Base-by-base conservation (phyloP, 2,888 invertebrate genomes). In the Hermodice carunculata region DNA sequence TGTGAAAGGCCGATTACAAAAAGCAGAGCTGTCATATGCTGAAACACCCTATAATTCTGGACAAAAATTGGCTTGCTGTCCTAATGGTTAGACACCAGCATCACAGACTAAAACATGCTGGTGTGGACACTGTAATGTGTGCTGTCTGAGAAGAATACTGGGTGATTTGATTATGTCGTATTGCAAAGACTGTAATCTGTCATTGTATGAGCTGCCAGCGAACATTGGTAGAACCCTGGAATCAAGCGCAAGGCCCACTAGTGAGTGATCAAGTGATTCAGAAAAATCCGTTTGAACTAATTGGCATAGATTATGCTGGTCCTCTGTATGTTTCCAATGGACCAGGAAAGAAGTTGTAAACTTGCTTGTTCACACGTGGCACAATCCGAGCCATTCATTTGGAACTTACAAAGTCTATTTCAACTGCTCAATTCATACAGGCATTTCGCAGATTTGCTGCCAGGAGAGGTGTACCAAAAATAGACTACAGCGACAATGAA, bases 341-440 rank as follows among this genome's bases (percentile, higher is more conserved):
- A 22, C 58, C 48, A 40, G 28, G 42, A 4, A 22, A 40, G 2
- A 66, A 66, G 26, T 11, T n/a, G 22, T 66, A 66, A 28, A 49
- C 67, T 31, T 28, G 43, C 17, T 29, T 67, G 19, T 49, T 58
- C 29, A 67, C 59, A 14, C 67, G 66, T 49, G 66, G 58, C 11
- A 59, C 48, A 14, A 60, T 66, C 6, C 26, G 66, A 34, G 66
- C 66, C 1, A 5, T 67, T 2, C 66, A 66, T 67, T n/a, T n/a
- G n/a, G n/a, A n/a, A n/a, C n/a, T n/a, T 11, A 46, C 57, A 19
- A 22, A 26, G 14, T 42, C 42, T 40, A 22, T 67, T 26, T 34
- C 29, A 22, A 22, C 59, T 8, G 28, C 37, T 5, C n/a, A 22
- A 4, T 66, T 62, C 28, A 28, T 66, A 14, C n/a, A 49, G 28